Evolutionary conservation across 2,797 vertebrate genomes (phyloP), one percentile per base, ranked within the genome.

Genomic region (Silurus lanzhouensis): DNA sequence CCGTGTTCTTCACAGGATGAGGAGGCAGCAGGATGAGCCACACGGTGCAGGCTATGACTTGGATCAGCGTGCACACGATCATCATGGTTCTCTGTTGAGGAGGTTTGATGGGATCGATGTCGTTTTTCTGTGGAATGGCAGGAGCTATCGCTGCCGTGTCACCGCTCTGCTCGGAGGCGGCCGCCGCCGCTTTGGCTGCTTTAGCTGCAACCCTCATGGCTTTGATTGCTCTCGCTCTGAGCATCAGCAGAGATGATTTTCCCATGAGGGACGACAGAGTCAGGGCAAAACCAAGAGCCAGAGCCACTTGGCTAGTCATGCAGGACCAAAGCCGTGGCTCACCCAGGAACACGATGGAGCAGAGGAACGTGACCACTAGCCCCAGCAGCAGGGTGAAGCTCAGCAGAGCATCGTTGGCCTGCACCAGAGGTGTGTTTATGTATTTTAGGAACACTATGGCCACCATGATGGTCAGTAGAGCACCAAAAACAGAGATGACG

Each of bases 231-330:
- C 92, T 93, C 44, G 96, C 96, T 70, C 95, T 93, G 72, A 96
- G 87, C 95, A 97, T 96, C 87, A 97, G 90, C 77, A 96, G 91
- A 6, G 91, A 91, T 0, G 95, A 91, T 91, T 97, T 97, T 78
- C 96, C 96, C 91, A 97, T 95, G 88, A 96, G 93, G 67, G 93
- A 97, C 68, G 96, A 95, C 8, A 97, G 94, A 85, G 92, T 93
- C 61, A 97, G 91, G 67, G 96, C 94, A 58, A 97, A 97, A 22
- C 95, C 95, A 74, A 97, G 86, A 8, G 95, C 96, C 80, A 97
- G 92, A 1, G 93, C 94, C 19, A 96, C 94, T 90, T 97, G 96
- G 66, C 94, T 93, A 89, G 96, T 95, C 95, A 95, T 95, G 91
- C 96, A 97, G 86, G 95, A 96, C 96, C 96, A 97, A 81, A 61